Percentiles rank a stretch among this genome's conserved stretches.
Conservation (phyloP, 1,140 invertebrate genomes). For the Lasioglossum albipes region DNA sequence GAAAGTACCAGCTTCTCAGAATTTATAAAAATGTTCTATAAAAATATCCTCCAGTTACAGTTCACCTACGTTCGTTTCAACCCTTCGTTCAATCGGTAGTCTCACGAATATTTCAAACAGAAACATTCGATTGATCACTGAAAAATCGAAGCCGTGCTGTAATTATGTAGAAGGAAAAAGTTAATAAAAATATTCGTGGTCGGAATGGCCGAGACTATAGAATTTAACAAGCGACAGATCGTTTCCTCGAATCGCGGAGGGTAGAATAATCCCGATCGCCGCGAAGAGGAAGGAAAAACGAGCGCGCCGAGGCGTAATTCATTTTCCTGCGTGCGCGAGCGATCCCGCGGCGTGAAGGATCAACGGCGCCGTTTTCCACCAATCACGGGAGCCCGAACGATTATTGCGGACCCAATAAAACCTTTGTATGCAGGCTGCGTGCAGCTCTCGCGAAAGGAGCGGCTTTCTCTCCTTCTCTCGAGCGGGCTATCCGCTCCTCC, state of each 20-base stretch:
- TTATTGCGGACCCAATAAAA: slow-evolving; percentile 40
- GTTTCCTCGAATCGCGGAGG: neutral
- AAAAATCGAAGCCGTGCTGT: too few species aligned
- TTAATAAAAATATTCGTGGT: too few species aligned
- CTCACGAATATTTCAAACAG: too few species aligned
- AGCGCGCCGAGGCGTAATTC: neutral
- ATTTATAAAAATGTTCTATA: too few species aligned
- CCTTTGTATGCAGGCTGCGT: neutral
- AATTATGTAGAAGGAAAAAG: too few species aligned
- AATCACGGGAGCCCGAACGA: slow-evolving; percentile 35
- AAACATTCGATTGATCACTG: too few species aligned
- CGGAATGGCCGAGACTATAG: neutral
- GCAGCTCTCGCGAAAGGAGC: slow-evolving; percentile 4
- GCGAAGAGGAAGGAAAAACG: neutral
- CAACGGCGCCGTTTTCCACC: slow-evolving; percentile 10
- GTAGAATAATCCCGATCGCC: neutral
- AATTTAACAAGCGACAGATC: neutral
- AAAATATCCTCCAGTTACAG: too few species aligned
- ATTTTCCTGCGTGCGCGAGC: neutral
- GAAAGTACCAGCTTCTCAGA: too few species aligned
- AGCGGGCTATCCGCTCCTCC: slow-evolving; percentile 14
- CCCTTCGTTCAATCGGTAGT: too few species aligned
- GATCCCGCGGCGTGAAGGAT: slow-evolving; percentile 26
- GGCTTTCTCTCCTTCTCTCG: neutral
- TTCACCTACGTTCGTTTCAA: too few species aligned